These are phyloP conservation scores for Acanthosepion pharaonis DNA, from an alignment of 2,888 invertebrate species.

Conservation along the genomic window DNA sequence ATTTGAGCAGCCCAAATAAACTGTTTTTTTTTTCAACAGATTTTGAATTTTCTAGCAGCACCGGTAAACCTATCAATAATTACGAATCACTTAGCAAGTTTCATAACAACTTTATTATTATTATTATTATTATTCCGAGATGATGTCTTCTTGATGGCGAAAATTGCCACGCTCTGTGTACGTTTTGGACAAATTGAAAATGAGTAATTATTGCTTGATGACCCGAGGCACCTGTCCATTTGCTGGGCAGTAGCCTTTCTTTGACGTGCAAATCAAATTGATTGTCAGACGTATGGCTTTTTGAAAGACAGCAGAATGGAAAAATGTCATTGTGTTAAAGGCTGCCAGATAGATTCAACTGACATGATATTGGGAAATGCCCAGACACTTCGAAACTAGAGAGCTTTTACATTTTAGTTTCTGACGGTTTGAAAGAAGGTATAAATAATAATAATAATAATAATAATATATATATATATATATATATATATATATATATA, in stretches of 20 bases:
- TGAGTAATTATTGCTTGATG: not conserved
- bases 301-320: not conserved
- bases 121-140: not conserved
- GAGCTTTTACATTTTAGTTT: not conserved
- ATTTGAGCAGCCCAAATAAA: no score
- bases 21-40: no score
- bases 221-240: not conserved
- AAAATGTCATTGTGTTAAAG: not conserved
- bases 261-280: not conserved
- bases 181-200: not conserved
- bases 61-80: no score
- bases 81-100: no score
- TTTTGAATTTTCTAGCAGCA: no score
- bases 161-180: not conserved
- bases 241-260: not conserved
- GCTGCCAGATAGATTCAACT: not conserved
- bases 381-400: not conserved
- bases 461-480: no score
- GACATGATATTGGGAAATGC: not conserved
- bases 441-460: not conserved
- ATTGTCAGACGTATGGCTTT: not conserved
- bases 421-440: not conserved
- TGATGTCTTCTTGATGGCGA: no score
- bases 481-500: no score
- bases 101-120: not conserved